Evolutionary conservation across 2,888 invertebrate species (phyloP), one percentile per base, ranked within the genome.

Genomic region (Phyllotreta striolata): DNA sequence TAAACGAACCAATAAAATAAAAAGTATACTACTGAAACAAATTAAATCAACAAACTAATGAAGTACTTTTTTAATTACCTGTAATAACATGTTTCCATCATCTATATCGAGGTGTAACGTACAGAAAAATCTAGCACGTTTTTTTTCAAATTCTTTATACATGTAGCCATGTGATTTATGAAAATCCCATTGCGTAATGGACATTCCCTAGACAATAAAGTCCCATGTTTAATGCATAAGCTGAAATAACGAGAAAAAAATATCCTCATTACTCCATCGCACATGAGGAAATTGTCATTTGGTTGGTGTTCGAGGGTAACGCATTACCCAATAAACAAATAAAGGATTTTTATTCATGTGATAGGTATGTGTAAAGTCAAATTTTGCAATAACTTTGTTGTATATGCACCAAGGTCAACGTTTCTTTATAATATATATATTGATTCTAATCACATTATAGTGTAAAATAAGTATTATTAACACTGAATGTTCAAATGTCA

Each of bases 131-230:
- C 44, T n/a, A 14, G 47, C 47, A 47, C 14, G 24, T 47, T 47
- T 14, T 8, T 10, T 47, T 47, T 47, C 14, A 24, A 47, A 47
- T 49, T 49, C 44, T 49, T 49, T 49, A 10, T 49, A 34, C 49
- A 8, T 44, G 44, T n/a, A 49, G 49, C 49, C 35, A n/a, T 8
- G 49, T 49, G 49, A 49, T 49, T 49, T 49, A 49, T 49, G 49
- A 49, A 49, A 49, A 12, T 49, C 49, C 49, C 49, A 49, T 35
- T 49, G 49, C 35, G 49, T 49, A 49, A 49, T 49, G 35, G 49
- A 49, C 34, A 35, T 49, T 49, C 49, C 49, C 49, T 49, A 49
- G 49, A 49, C 49, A 35, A 35, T 49, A 49, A 49, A 35, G 49
- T 37, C 24, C 34, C 49, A 49, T 49, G 35, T 49, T 10, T 35